Evolutionary conservation across 1,140 invertebrate species (phyloP).

Genomic region (Saccostrea echinata): DNA sequence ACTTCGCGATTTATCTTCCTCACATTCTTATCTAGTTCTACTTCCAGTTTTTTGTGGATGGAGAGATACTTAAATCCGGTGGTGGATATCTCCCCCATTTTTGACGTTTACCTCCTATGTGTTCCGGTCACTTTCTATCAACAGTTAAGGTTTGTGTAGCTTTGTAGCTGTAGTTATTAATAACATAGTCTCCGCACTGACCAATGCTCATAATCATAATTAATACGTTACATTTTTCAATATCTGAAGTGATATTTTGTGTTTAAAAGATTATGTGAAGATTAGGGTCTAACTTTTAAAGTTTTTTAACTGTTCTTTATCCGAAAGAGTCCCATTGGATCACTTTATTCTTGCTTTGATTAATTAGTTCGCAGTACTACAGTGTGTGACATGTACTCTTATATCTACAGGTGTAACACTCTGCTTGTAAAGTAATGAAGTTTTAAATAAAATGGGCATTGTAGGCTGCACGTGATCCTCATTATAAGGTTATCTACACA

Average conservation of each 20-base stretch:
- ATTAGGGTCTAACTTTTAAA: not conserved
- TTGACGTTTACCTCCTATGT: not conserved
- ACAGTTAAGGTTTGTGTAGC: not conserved
- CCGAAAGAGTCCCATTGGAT: too few relatives aligned
- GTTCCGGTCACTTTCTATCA: not conserved
- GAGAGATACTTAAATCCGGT: constrained; percentile 6
- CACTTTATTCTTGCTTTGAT: too few relatives aligned
- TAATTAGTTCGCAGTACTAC: too few relatives aligned
- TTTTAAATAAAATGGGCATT: too few relatives aligned
- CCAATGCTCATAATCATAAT: not conserved
- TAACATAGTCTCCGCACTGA: not conserved
- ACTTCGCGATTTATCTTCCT: not conserved
- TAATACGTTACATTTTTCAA: not conserved
- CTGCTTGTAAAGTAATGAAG: too few relatives aligned
- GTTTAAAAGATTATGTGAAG: not conserved
- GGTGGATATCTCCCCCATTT: constrained; percentile 1
- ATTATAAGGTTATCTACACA: too few relatives aligned
- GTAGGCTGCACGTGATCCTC: too few relatives aligned
- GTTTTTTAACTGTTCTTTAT: not conserved
- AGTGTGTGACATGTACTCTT: too few relatives aligned
- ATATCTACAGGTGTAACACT: too few relatives aligned
- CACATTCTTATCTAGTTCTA: not conserved
- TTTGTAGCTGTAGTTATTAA: not conserved
- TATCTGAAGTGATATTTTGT: not conserved
- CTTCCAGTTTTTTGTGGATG: constrained; percentile 6